Conservation (phyloP, 2,797 vertebrate genomes). For the Tenualosa thibaudeaui region DNA sequence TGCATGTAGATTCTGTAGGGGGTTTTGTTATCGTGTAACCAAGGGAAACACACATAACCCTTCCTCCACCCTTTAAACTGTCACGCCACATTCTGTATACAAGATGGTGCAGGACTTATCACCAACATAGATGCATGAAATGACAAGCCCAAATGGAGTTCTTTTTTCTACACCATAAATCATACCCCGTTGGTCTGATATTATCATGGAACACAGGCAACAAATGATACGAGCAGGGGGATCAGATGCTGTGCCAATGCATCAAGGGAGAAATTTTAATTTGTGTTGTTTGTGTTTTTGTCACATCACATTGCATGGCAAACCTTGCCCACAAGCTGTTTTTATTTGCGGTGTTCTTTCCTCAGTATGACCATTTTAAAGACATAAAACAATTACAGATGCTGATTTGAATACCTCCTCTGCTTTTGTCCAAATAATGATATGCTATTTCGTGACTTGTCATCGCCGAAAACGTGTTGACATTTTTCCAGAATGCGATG, state of each 20-base stretch:
- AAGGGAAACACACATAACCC: neutral
- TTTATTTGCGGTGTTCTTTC: neutral
- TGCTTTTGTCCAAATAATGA: neutral
- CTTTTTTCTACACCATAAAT: neutral
- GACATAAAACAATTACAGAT: neutral
- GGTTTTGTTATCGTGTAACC: conserved; percentile 12
- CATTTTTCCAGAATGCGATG: neutral
- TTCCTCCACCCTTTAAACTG: neutral
- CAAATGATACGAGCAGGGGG: neutral
- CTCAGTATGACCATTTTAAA: neutral
- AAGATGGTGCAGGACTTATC: neutral
- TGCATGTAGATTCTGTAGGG: neutral
- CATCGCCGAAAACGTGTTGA: neutral
- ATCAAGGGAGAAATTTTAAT: neutral
- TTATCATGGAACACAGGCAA: conserved; percentile 1
- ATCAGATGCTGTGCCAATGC: neutral
- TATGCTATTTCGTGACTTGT: neutral
- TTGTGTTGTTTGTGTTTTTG: conserved; percentile 1
- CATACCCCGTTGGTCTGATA: neutral
- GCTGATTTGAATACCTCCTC: neutral
- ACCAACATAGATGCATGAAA: neutral
- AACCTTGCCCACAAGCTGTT: neutral
- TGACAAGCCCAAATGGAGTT: conserved; percentile 14
- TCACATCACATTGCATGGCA: neutral
- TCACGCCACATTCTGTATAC: neutral